Conservation (phyloP, 1,140 invertebrate genomes). For the Brevipalpus yothersi region DNA sequence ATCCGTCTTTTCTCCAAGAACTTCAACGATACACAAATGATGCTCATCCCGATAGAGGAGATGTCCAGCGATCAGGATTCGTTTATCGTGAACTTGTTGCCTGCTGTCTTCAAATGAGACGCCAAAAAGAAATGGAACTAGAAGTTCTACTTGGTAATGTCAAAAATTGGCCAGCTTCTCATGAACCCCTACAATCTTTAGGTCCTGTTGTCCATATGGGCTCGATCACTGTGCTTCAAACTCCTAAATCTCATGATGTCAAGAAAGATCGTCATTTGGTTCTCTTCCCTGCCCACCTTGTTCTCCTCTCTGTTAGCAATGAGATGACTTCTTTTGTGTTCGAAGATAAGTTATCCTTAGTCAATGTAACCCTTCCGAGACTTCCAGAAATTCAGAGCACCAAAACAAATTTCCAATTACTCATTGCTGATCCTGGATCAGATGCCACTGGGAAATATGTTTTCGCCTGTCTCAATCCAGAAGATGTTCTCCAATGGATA, state of each 20-base stretch:
- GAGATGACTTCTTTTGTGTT: conserved; percentile 83
- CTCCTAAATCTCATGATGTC: conserved; percentile 27
- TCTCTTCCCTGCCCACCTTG: conserved; percentile 56
- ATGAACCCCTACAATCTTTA: conserved; percentile 22
- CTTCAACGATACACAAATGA: conserved; percentile 81
- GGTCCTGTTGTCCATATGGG: conserved; percentile 31
- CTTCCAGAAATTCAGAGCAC: neutral
- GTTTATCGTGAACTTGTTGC: conserved; percentile 86
- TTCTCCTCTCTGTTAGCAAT: conserved; percentile 70
- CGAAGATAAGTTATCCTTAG: conserved; percentile 23
- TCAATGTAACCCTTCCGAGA: neutral
- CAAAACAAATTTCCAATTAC: neutral
- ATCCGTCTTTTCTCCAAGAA: conserved; percentile 61
- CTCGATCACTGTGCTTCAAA: conserved; percentile 40
- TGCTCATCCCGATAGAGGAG: conserved; percentile 77
- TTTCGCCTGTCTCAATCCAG: neutral
- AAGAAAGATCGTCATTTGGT: conserved; percentile 74
- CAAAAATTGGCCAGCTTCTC: conserved; percentile 40
- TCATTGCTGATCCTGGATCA: neutral
- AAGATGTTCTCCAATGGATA: conserved; percentile 1
- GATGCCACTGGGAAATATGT: neutral
- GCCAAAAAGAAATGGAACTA: conserved; percentile 85
- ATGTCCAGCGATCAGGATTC: conserved; percentile 72
- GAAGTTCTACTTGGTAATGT: conserved; percentile 77
- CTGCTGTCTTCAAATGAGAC: conserved; percentile 49